Conservation (phyloP, 2,797 vertebrate genomes). For the Sebastes umbrosus region DNA sequence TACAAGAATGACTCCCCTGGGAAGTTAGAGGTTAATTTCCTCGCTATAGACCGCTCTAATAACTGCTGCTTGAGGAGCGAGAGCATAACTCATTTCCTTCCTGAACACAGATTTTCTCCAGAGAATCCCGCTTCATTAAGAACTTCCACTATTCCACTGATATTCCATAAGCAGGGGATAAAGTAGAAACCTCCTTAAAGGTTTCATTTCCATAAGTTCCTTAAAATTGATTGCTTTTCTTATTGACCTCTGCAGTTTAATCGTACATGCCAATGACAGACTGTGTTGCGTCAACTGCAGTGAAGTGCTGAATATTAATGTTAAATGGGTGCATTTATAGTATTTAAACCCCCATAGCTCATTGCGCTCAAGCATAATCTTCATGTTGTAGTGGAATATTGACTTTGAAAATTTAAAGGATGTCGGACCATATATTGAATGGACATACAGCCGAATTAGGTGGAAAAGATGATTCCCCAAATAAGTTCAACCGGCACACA, state of each 20-base stretch:
- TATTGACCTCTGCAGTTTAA: conserved; percentile 37
- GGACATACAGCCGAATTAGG: neutral
- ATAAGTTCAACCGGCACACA: neutral
- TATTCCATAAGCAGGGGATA: conserved; percentile 16
- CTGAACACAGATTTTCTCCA: conserved; percentile 26
- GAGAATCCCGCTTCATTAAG: conserved; percentile 44
- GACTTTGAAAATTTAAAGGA: neutral
- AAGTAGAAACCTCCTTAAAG: neutral
- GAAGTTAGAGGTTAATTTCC: conserved; percentile 47
- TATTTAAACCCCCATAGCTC: neutral
- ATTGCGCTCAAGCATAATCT: neutral
- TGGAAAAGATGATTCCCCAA: neutral
- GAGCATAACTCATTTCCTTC: conserved; percentile 40
- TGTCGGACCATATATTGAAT: neutral
- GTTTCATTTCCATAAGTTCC: conserved; percentile 29
- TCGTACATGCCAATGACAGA: neutral
- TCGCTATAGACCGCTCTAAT: conserved; percentile 9
- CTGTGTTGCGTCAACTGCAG: neutral
- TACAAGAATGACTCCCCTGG: conserved; percentile 24
- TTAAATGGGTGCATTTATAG: neutral
- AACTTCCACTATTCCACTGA: conserved; percentile 11
- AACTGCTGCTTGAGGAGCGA: conserved; percentile 32
- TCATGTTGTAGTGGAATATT: neutral
- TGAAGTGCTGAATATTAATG: conserved; percentile 8
- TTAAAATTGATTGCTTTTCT: conserved; percentile 11